Base-by-base conservation (phyloP, 2,797 vertebrate species). In the Sylvilagus floridanus region DNA sequence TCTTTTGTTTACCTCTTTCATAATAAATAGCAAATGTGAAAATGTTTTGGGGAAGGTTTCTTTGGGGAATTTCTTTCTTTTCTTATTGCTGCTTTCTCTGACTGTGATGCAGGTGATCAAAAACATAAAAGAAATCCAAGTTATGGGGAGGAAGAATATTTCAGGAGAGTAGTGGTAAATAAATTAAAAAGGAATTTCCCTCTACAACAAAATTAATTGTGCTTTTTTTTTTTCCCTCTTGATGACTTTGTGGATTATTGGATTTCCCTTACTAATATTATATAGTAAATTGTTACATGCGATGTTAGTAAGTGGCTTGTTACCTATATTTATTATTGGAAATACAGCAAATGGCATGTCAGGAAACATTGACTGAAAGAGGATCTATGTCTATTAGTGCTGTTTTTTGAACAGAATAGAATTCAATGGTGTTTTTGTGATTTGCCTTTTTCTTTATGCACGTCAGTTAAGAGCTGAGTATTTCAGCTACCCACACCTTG, bases 281-380 rank as follows among this genome's bases (percentile, higher is more conserved):
- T 89, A 30, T 3, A 88, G 22, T 97, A 98, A 98, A 97, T 97
- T 97, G 90, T 96, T 96, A 96, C 93, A 79, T 81, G 79, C 60
- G 37, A 21, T 97, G 93, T 96, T 97, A 98, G 69, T 68, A 96
- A 96, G 62, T 97, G 94, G 96, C 95, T 97, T 96, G 94, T 96
- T 96, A 78, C 88, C 96, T 94, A 87, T 79, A 96, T 94, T 97
- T 90, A 95, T 97, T 78, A 96, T 16, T 26, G 93, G 84, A 96
- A 94, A 95, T 90, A 91, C 75, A 85, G 84, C 90, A 97, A 95
- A 94, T 84, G 96, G 84, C 94, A 94, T 76, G 93, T 96, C 96
- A 96, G 76, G 92, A 97, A 98, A 97, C 94, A 96, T 97, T 98
- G 98, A 96, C 97, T 97, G 72, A 96, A 95, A 96, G 94, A 97